A percentile compares a stretch with the other conserved stretches of the same genome.
Conservation (phyloP, 64 coral and sea anemone species). For the Stichodactyla helianthus region DNA sequence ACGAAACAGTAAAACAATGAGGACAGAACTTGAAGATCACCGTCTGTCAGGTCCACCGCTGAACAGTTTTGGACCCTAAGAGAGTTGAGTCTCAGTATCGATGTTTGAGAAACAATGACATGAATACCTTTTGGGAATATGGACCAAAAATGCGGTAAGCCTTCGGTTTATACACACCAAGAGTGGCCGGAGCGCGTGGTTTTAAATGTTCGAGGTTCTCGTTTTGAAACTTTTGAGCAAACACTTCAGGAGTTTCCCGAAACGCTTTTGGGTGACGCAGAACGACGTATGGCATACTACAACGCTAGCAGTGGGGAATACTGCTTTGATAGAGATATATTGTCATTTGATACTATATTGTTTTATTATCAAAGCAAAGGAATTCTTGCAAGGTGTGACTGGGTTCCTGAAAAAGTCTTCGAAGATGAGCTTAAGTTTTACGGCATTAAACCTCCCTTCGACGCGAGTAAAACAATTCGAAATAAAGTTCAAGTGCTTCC, state of each 20-base stretch:
- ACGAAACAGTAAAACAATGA: not conserved
- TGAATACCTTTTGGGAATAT: not conserved
- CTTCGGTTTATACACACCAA: not conserved
- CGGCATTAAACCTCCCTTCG: constrained; percentile 8
- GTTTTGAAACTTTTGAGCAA: constrained; percentile 60
- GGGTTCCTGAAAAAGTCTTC: constrained; percentile 46
- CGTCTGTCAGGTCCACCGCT: not conserved
- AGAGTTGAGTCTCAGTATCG: not conserved
- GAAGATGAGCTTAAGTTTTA: constrained; percentile 66
- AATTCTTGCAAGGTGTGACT: constrained; percentile 38
- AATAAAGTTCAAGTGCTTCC: not conserved
- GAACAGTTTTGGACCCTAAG: not conserved
- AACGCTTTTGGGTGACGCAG: constrained; percentile 47
- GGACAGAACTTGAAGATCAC: not conserved
- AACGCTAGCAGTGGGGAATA: constrained; percentile 34
- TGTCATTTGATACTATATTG: constrained; percentile 60
- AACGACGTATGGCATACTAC: constrained; percentile 40
- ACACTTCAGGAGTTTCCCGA: constrained; percentile 74
- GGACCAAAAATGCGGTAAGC: not conserved
- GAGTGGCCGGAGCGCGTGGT: constrained; percentile 25
- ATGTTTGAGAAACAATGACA: not conserved
- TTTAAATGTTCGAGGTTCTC: constrained; percentile 43
- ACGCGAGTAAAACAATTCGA: not conserved
- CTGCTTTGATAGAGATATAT: constrained; percentile 51
- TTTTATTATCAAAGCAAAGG: constrained; percentile 78